Base-by-base conservation (phyloP, 2,888 invertebrate genomes). In the Laspeyria flexula region DNA sequence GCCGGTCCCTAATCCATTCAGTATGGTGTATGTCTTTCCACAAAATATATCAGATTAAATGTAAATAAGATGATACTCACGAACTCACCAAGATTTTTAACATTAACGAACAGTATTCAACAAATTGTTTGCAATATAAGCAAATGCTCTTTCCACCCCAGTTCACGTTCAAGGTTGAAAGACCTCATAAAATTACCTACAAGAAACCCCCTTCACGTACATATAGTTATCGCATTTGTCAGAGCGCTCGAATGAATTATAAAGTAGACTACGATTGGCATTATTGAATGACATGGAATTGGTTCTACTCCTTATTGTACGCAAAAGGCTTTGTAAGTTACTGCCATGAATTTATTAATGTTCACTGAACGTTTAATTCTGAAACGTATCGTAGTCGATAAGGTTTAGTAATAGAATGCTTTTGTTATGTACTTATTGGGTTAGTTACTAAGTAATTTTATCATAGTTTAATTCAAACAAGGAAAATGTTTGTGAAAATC, bases 301-400 rank as follows among this genome's bases (percentile, higher is more conserved):
- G 55, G 54, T 66, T 55, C 37, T 21, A 29, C 33, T 30, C 45
- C 53, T 23, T 48, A 43, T 35, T 18, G 30, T 44, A 25, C 47
- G 29, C 35, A 31, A 45, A 31, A 34, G 45, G 15, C 34, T 45
- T 34, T 15, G 45, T 13, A 35, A n/a, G n/a, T n/a, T n/a, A n/a
- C n/a, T n/a, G n/a, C n/a, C n/a, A n/a, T n/a, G 61, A 67, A 69
- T 69, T 40, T 46, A 49, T 56, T 38, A 46, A 55, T 45, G 27
- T 47, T 44, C 49, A 51, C 48, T 46, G 50, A 33, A 37, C 45
- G 27, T 40, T 57, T 31, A 47, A 38, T 45, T 47, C 31, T 6
- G 33, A 43, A 54, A 51, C 31, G 18, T 61, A 60, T 43, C 45
- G 54, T 39, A 10, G 33, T 35, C 29, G 45, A 23, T 40, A 43